Conservation (phyloP, 2,888 invertebrate species). For the Idaea aversata region DNA sequence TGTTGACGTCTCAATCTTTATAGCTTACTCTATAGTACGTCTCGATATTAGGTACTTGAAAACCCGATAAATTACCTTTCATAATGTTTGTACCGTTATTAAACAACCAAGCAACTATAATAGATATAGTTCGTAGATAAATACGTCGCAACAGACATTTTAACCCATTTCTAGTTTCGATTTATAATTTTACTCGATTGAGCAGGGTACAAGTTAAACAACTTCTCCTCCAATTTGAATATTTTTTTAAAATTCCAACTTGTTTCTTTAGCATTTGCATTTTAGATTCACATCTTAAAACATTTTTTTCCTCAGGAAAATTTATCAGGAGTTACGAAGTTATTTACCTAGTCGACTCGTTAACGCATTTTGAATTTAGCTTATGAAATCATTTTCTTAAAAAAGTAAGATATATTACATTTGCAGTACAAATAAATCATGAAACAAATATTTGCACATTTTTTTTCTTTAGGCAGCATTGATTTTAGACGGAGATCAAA, state of each 20-base stretch:
- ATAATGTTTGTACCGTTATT: background rate
- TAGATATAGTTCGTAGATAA: background rate
- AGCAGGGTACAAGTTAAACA: background rate
- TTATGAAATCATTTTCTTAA: background rate
- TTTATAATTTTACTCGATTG: background rate
- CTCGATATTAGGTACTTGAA: slow-evolving; percentile 35
- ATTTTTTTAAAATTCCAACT: slow-evolving; percentile 13
- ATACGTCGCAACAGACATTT: background rate
- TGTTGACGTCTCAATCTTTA: slow-evolving; percentile 61
- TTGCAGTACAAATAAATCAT: too few relatives aligned
- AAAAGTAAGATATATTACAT: background rate
- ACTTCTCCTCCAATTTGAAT: background rate
- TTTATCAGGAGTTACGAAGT: background rate
- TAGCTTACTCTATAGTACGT: slow-evolving; percentile 49
- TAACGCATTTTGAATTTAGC: background rate
- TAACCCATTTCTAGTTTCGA: background rate
- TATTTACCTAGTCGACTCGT: background rate
- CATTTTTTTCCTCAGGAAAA: slow-evolving; percentile 13
- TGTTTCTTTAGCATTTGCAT: slow-evolving; percentile 37
- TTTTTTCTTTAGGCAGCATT: too few relatives aligned
- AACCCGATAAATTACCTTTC: background rate
- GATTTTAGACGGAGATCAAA: background rate
- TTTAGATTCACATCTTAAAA: slow-evolving; percentile 30
- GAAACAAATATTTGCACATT: too few relatives aligned
- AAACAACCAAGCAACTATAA: background rate